Conservation (phyloP, 2,113 vertebrate species). For the Xenopus tropicalis region UCB_Xtro_10.0 CM004451.2:76935001-76935500, state of each 20-base stretch:
- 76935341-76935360: conserved; percentile 6
- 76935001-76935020: no score
- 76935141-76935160: no score
- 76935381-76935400: not conserved
- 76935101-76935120: no score
- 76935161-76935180: no score
- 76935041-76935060: no score
- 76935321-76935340: not conserved
- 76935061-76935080: no score
- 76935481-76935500: not conserved
- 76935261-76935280: not conserved
- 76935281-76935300: not conserved
- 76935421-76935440: conserved; percentile 6
- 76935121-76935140: no score
- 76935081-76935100: no score
- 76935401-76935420: not conserved
- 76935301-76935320: not conserved
- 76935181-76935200: no score
- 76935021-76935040: no score
- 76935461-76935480: conserved; percentile 17
- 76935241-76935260: not conserved
- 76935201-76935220: no score
- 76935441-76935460: conserved; percentile 4
- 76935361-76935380: not conserved
- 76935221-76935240: no score